These are phyloP conservation scores for Percopsis transmontana DNA, from an alignment of 2,113 vertebrate species.

Conservation along the genomic window DNA sequence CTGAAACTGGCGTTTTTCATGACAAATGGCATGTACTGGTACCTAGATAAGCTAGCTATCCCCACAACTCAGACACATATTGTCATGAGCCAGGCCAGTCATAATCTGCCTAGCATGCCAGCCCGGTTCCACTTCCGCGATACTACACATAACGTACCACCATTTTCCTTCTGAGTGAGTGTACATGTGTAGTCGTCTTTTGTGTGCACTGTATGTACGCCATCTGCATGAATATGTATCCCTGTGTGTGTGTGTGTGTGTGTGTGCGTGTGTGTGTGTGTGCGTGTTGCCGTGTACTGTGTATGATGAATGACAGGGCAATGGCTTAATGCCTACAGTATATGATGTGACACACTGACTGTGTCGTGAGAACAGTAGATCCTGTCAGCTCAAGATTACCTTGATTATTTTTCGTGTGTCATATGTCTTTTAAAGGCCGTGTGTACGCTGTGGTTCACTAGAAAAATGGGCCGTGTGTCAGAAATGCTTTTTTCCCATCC, in stretches of 20 bases:
- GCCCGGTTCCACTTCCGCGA: not conserved
- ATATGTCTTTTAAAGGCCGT: not conserved
- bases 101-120: slow-evolving; percentile 18
- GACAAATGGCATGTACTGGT: not conserved
- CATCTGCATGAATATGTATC: not conserved
- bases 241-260: not conserved
- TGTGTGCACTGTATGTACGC: not conserved
- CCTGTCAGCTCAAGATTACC: not conserved
- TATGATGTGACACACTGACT: slow-evolving; percentile 21
- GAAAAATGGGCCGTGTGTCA: not conserved
- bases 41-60: not conserved
- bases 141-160: not conserved
- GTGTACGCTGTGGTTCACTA: no score
- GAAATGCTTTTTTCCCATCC: not conserved
- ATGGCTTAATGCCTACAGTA: not conserved
- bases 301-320: slow-evolving; percentile 12
- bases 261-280: not conserved
- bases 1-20: not conserved
- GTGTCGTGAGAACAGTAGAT: slow-evolving; percentile 15
- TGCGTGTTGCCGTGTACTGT: not conserved
- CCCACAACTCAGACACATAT: not conserved
- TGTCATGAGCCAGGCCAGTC: not conserved
- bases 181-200: no score
- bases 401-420: slow-evolving; percentile 5
- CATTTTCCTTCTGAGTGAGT: slow-evolving; percentile 9